Evolutionary conservation across 2,113 vertebrate genomes (phyloP), one percentile per base, ranked within the genome.

Genomic region (Etheostoma cragini): DNA sequence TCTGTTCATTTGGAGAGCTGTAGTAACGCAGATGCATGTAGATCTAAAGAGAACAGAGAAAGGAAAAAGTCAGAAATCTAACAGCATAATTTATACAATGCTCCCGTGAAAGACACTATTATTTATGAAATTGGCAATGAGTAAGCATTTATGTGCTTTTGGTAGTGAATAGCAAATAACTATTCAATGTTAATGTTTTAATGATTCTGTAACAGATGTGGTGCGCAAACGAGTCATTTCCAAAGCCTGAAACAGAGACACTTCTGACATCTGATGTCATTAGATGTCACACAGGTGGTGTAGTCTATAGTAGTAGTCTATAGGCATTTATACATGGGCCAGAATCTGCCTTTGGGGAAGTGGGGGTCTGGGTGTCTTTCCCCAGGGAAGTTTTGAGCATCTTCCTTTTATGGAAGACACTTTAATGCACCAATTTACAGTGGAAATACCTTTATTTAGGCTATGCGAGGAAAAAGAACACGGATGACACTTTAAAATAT

Each of bases 21-120:
- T 98, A 98, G 95, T 96, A 98, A 76, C 97, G 96, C 11, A 99
- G 97, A 60, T 99, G 98, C 97, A 98, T 97, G 93, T 99, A 99
- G 91, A 99, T 98, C 97, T 98, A 88, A 38, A 63, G 24, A 19
- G 19, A 71, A 52, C 12, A 57, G 12, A 65, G 11, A 3, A 1
- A n/a, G 6, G 56, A 57, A 65, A 52, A 53, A 1, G 19, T 68
- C 19, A n/a, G 50, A 38, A 22, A 54, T 45, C 4, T 8, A 22
- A n/a, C 3, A 24, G 8, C 5, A 45, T 16, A 22, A 33, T 38
- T 22, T 22, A 4, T 17, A 19, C 14, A 71, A 19, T 16, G 8
- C 10, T 35, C 0, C 7, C 13, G 6, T 33, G 11, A 35, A 52
- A 50, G 16, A 50, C 24, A n/a, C 24, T 0, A 21, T 50, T 67